These are phyloP conservation scores for Pyrocephalus nanus DNA, from an alignment of 2,797 vertebrate genomes.

Conservation along the genomic window DNA sequence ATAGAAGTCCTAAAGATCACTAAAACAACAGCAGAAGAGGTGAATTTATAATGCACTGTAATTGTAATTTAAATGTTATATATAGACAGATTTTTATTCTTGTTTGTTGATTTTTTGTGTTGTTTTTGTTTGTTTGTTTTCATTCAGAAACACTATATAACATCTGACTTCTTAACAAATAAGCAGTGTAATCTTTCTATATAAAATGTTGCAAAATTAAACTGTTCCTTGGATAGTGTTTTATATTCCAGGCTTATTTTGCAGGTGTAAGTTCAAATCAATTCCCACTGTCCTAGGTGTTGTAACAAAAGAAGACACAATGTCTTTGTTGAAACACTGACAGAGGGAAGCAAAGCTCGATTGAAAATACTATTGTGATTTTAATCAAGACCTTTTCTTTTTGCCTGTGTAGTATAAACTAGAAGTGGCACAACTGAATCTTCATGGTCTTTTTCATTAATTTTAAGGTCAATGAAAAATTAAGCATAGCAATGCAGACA, in stretches of 20 bases:
- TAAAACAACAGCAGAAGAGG: constrained; percentile 85
- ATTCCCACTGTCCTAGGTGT: background rate
- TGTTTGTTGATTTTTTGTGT: background rate
- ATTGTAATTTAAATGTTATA: background rate
- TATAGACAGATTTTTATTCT: background rate
- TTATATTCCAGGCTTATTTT: background rate
- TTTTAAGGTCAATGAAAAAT: constrained; percentile 83
- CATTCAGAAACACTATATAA: background rate
- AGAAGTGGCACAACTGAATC: background rate
- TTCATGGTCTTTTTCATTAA: background rate
- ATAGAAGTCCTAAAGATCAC: constrained; percentile 83
- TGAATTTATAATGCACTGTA: constrained; percentile 17
- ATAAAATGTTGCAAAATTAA: background rate
- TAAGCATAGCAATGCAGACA: constrained; percentile 77
- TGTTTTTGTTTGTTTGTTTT: background rate
- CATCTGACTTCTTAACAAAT: background rate
- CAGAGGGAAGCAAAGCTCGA: background rate
- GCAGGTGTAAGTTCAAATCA: background rate
- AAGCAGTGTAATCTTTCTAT: background rate
- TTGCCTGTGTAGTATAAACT: background rate
- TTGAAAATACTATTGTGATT: background rate
- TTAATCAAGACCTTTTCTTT: constrained; percentile 10
- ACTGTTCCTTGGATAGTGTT: background rate
- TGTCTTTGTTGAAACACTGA: background rate
- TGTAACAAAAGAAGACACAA: background rate